These are phyloP conservation scores for Osedax fenrisi DNA, from an alignment of 2,888 invertebrate species.

Conservation along the genomic window DNA sequence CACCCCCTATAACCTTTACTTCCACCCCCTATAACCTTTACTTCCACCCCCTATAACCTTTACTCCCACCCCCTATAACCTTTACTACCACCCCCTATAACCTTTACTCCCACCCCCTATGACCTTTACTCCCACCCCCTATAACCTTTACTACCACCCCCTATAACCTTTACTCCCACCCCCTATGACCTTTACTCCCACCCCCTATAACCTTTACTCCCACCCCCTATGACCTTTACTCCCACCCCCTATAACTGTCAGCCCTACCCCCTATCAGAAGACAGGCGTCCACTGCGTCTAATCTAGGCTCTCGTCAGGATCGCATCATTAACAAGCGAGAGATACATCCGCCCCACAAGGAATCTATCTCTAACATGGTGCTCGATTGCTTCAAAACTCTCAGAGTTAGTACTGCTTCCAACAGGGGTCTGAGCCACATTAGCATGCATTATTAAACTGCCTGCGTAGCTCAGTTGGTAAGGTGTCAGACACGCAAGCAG, in stretches of 20 bases:
- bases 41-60: not conserved
- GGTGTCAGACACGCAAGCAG: too few relatives aligned
- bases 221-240: not conserved
- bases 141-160: not conserved
- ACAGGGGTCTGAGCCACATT: not conserved
- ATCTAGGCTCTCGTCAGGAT: not conserved
- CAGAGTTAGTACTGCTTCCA: not conserved
- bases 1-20: not conserved
- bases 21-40: not conserved
- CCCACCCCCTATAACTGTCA: not conserved
- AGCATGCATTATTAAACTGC: too few relatives aligned
- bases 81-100: not conserved
- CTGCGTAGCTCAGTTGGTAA: too few relatives aligned
- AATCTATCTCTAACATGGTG: not conserved
- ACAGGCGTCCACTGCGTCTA: not conserved
- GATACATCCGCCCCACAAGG: not conserved
- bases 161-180: not conserved
- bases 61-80: too few relatives aligned
- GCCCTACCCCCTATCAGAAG: not conserved
- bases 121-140: not conserved
- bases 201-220: not conserved
- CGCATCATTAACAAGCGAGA: not conserved
- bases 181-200: not conserved
- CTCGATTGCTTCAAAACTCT: not conserved
- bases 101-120: not conserved